A percentile compares a stretch with the other conserved stretches of the same genome.
phyloP scores from a whole-genome alignment of 2,797 vertebrate species.

The Heteromormyrus szaboi region DNA sequence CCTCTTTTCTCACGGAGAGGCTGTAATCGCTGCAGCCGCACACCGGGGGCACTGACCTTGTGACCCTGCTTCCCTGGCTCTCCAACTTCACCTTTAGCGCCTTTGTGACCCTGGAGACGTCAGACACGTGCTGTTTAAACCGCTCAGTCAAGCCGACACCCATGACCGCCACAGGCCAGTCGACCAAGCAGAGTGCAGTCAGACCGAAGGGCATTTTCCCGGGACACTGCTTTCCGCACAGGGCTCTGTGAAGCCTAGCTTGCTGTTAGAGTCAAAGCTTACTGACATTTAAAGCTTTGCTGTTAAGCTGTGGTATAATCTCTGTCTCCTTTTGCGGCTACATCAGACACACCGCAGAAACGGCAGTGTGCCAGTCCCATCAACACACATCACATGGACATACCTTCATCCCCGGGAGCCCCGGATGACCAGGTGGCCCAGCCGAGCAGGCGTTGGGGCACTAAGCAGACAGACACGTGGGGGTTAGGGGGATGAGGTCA shows the following conservation, averaged over 20 bases:
- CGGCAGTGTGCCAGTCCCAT: neutral
- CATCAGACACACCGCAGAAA: neutral
- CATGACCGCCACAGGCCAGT: neutral
- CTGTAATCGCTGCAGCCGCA: neutral
- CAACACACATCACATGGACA: constrained; percentile 27
- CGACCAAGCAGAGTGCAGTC: neutral
- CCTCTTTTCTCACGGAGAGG: neutral
- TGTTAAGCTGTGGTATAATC: neutral
- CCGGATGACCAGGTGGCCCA: constrained; percentile 81
- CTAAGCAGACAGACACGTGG: constrained; percentile 55
- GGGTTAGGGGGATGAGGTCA: neutral
- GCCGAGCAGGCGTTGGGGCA: constrained; percentile 83
- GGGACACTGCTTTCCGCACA: neutral
- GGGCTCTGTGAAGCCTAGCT: neutral
- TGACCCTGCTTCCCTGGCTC: constrained; percentile 97
- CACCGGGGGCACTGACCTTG: constrained; percentile 66
- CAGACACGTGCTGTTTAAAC: constrained; percentile 14
- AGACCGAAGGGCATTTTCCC: neutral
- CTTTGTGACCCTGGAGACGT: constrained; percentile 84
- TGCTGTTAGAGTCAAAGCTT: neutral
- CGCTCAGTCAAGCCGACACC: neutral
- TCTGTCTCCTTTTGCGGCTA: neutral
- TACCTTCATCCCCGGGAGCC: constrained; percentile 95
- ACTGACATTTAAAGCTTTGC: neutral
- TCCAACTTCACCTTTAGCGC: constrained; percentile 84